Percentiles rank a stretch among this genome's conserved stretches.
phyloP scores from a whole-genome alignment of 2,113 vertebrate species.

The Corynorhinus townsendii region DNA sequence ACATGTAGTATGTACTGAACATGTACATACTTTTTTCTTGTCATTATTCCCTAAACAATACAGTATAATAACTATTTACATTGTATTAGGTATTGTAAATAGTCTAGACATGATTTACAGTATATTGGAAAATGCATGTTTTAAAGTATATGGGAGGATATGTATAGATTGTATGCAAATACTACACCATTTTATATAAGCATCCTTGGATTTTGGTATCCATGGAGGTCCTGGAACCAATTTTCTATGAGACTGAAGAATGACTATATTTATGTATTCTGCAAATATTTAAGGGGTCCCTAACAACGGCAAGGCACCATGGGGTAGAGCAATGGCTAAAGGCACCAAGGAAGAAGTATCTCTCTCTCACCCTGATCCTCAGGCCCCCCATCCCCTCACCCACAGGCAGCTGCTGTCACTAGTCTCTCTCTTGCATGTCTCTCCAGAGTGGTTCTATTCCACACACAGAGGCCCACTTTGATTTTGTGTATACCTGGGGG shows the following conservation, averaged over 20 bases:
- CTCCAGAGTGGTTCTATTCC: background rate
- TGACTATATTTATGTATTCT: background rate
- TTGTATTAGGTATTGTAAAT: background rate
- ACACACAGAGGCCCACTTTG: background rate
- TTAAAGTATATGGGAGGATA: background rate
- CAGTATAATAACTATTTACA: background rate
- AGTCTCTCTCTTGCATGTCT: background rate
- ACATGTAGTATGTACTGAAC: background rate
- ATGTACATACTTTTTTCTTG: background rate
- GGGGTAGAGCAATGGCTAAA: background rate
- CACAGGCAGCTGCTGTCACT: background rate
- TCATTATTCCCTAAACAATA: background rate
- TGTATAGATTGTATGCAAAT: background rate
- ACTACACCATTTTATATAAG: background rate
- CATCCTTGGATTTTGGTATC: background rate
- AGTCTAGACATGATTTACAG: background rate
- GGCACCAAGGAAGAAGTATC: background rate
- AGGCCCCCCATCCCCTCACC: background rate
- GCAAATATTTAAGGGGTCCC: background rate
- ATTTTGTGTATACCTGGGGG: background rate
- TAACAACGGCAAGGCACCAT: background rate
- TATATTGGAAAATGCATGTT: background rate
- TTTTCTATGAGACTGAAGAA: background rate
- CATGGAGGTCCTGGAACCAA: background rate
- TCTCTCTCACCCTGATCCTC: background rate